Evolutionary conservation across 2,797 vertebrate species (phyloP), one percentile per base, ranked within the genome.

Genomic region (Hydrolagus colliei): DNA sequence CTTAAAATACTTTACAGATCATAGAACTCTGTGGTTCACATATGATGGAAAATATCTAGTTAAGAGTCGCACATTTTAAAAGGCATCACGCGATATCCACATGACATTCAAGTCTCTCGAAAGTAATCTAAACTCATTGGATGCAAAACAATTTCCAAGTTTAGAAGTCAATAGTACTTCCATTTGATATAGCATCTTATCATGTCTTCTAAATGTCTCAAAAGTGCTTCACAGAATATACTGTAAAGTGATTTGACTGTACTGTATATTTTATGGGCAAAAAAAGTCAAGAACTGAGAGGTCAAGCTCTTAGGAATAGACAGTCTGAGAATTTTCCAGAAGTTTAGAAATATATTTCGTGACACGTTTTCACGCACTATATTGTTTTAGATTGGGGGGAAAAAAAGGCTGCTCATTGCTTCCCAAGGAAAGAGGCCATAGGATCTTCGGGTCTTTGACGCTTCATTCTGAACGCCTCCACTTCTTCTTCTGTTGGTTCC

Each of bases 391-490:
- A 3, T 18, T 41, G 67, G 6, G 67, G 6, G 41, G 41, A 84
- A 52, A 52, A n/a, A n/a, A 20, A 18, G 72, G 73, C 35, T 71
- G 85, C 86, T 80, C 22, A 65, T 93, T 94, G 95, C 90, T 97
- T 95, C 75, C 94, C 95, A 13, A 99, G 94, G 87, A 99, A 99
- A 32, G 96, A 94, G 72, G 96, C 96, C 98, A 99, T 99, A 86
- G 98, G 98, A 90, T 99, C 98, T 74, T 99, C 98, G 0, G 95
- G 91, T 63, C 97, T 92, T 90, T 91, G 87, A 7, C 97, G 94
- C 85, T 99, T 99, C 97, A 99, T 99, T 68, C 96, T 94, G 86
- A 97, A 99, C 72, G 98, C 98, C 90, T 99, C 98, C 94, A 99
- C 97, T 91, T 99, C 98, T 90, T 98, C 98, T 89, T 99, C 98